Base-by-base conservation (phyloP, 2,888 invertebrate genomes). In the Drosophila antonietae region DNA sequence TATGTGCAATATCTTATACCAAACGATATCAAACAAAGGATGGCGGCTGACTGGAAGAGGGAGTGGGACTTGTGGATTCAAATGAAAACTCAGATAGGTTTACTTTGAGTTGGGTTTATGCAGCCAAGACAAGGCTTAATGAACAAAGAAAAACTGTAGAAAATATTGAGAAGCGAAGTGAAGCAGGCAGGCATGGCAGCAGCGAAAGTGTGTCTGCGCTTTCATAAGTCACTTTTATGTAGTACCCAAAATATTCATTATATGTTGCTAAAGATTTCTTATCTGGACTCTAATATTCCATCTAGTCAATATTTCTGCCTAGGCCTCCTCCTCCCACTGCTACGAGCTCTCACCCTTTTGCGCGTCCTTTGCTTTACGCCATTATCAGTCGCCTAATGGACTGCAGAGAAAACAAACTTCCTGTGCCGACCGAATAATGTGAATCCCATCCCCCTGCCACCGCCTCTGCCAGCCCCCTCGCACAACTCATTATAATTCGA, bases 401-500 rank as follows among this genome's bases (percentile, higher is more conserved):
- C 86, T 82, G 73, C 68, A 37, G 31, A 41, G 71, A 66, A 80
- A 67, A 75, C 68, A 68, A 75, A 80, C 78, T 80, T 81, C 76
- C 80, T 76, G 80, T 60, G 78, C 60, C 68, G 73, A 57, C 70
- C 76, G 75, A 65, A 78, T 78, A 78, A 78, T 73, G 75, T 73
- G 56, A 44, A 18, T n/a, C 39, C 63, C 31, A 56, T 10, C 18
- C 57, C 12, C 20, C 44, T 10, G 20, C 10, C 14, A 23, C 23
- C 3, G 14, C 37, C 20, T 23, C 20, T n/a, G 39, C 14, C 14
- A 23, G 35, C 12, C n/a, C 37, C 9, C 59, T 55, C 39, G 28
- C 18, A 9, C 59, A 73, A 80, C 85, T 87, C 83, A 87, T 86
- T 86, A 85, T 55, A 69, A 81, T 77, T 77, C 75, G 83, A 80